A percentile compares a stretch with the other conserved stretches of the same genome.
phyloP scores from a whole-genome alignment of 2,797 vertebrate species.

The Oreortyx pictus region DNA sequence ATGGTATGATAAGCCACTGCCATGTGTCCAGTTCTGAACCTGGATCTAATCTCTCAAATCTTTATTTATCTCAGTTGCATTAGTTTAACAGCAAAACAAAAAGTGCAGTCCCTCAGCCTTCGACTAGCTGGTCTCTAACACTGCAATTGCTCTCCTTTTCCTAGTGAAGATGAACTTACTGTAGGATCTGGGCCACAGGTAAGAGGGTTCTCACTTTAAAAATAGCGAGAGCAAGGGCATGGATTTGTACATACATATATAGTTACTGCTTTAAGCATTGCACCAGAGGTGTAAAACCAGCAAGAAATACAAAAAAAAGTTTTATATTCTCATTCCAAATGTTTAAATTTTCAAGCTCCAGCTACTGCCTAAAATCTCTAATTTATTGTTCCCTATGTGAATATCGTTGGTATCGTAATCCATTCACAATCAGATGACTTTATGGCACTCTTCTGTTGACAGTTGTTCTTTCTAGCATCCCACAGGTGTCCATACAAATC shows the following conservation, averaged over 20 bases:
- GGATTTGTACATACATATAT: conserved; percentile 3
- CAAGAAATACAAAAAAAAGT: conserved; percentile 32
- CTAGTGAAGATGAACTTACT: conserved; percentile 37
- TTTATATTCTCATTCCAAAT: conserved; percentile 25
- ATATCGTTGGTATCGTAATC: conserved; percentile 43
- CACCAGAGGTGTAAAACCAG: conserved; percentile 10
- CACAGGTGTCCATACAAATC: neutral
- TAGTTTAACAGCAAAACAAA: neutral
- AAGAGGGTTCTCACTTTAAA: conserved; percentile 42
- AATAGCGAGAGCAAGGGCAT: neutral
- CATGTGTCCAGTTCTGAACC: neutral
- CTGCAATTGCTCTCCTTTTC: conserved; percentile 13
- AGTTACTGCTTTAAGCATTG: conserved; percentile 22
- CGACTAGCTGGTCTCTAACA: neutral
- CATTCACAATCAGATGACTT: conserved; percentile 31
- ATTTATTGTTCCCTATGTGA: conserved; percentile 79
- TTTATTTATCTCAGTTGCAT: neutral
- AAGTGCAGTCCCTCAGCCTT: neutral
- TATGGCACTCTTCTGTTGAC: neutral
- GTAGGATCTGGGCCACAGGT: neutral
- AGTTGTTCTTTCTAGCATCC: conserved; percentile 22
- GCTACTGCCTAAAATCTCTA: conserved; percentile 66
- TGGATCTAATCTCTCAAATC: neutral
- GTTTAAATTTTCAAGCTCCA: conserved; percentile 41
- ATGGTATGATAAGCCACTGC: neutral